Evolutionary conservation across 2,113 vertebrate species (phyloP), one percentile per base, ranked within the genome.

Genomic region (Lipophrys pholis): DNA sequence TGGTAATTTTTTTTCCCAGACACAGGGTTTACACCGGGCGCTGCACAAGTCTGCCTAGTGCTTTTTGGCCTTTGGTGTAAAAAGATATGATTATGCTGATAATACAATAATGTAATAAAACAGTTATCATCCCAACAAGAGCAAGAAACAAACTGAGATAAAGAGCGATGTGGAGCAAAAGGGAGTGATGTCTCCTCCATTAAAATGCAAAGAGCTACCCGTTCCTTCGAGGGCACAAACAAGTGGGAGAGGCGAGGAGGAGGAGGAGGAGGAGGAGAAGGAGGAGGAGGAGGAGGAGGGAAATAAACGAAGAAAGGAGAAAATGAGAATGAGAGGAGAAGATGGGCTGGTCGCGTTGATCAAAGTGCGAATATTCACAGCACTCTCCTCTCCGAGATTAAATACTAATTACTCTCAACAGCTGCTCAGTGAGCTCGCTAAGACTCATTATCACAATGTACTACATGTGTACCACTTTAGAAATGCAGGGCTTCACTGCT

Each of bases 351-450:
- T 78, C 64, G 70, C 21, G 11, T 72, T 90, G 83, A 91, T 91
- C 90, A 91, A 90, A 91, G 88, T 84, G 73, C 51, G 76, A 88
- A 89, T 90, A 91, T 90, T 89, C 90, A 85, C 82, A 75, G 66
- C 76, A 51, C 83, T 83, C 80, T 73, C 73, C 75, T 80, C 85
- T 74, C 74, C n/a, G 9, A 88, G 85, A 91, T 85, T 86, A 88
- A 89, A 87, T 78, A 85, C 78, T 89, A 89, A 91, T 91, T 90
- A 89, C 80, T 80, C 87, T 87, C 88, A 91, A 85, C 90, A 91
- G 87, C 85, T 91, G 88, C 88, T 87, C 84, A 74, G 81, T 76
- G 87, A 90, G 83, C 76, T 87, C 12, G 50, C 85, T 80, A 81
- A 85, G 75, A 73, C 81, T 90, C 87, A 90, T 91, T 91, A 91